Evolutionary conservation across 2,888 invertebrate species (phyloP), one percentile per base, ranked within the genome.

Genomic region (Eucera pruinosa): DNA sequence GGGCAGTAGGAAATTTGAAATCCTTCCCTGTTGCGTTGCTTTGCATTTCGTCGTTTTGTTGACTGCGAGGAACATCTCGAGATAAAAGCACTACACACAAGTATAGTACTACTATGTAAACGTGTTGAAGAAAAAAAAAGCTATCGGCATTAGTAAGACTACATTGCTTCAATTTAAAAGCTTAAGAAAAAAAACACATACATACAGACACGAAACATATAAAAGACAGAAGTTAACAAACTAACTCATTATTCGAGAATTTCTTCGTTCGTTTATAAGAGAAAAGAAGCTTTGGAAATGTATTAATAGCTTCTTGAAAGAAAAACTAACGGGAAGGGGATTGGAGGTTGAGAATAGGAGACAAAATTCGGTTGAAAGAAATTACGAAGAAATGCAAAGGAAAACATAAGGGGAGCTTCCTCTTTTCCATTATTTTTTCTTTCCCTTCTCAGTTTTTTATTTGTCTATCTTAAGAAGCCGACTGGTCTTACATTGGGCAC

Each of bases 401-500:
- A 64, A 76, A 60, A 71, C 62, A 69, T 52, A 69, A 73, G 82
- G 81, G 57, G 74, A 84, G 64, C 72, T 65, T 77, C 77, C 54
- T 81, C 65, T 60, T 66, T 80, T 77, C 69, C 70, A 64, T 77
- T 80, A 71, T 48, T 66, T 84, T 81, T 82, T 82, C 84, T 81
- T 71, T 77, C 50, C 62, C 62, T 60, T 67, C 60, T 67, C 71
- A 57, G 66, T 67, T 61, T 62, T 67, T 77, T 67, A 61, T 65
- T 68, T 77, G 41, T 66, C 48, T 57, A 54, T 67, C 58, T 84
- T 82, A 85, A 48, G 71, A 80, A 84, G 79, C 81, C 85, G 86
- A 87, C 86, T 83, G 85, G 83, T 82, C 84, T 83, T 77, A 80
- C 66, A 70, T 84, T 80, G 84, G 84, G 83, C 84, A 80, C 75